Percentiles rank a stretch among this genome's conserved stretches.
Conservation (phyloP, 37 sponge, comb jelly and placozoan species). For the Halichondria panicea region DNA sequence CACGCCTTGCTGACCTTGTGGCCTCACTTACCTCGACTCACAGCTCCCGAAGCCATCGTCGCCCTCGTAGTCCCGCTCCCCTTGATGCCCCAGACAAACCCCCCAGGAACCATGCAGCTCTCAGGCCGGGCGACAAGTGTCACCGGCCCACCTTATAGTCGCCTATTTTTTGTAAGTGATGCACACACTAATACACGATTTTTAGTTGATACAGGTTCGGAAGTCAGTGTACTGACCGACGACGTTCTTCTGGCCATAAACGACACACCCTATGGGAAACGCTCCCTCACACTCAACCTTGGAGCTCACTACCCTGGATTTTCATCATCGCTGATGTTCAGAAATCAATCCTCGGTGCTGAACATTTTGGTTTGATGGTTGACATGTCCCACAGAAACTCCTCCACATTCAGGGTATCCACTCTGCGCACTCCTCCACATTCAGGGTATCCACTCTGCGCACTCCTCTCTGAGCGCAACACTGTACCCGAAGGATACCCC, state of each 20-base stretch:
- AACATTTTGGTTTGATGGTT: too few species aligned
- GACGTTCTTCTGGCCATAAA: constrained; percentile 45
- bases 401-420: constrained; percentile 40
- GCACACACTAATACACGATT: constrained; percentile 14
- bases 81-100: constrained; percentile 6
- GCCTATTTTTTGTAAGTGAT: constrained; percentile 14
- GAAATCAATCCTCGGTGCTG: constrained; percentile 68
- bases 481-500: constrained; percentile 22
- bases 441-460: constrained; percentile 19
- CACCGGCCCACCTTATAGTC: constrained; percentile 51
- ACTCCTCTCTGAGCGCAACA: constrained; percentile 8
- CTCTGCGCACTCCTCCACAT: too few species aligned
- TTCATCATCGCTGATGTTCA: constrained; percentile 70
- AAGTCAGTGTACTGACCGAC: constrained; percentile 62
- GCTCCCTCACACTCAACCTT: constrained; percentile 68
- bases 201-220: constrained; percentile 49
- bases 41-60: not conserved
- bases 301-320: constrained; percentile 54
- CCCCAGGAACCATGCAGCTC: constrained; percentile 18
- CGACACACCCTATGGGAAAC: constrained; percentile 50
- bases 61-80: not conserved
- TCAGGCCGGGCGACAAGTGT: constrained; percentile 55
- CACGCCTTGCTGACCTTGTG: constrained; percentile 37
- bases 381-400: constrained; percentile 52
- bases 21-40: constrained; percentile 20